Base-by-base conservation (phyloP, 1,140 invertebrate species). In the Venturia canescens region DNA sequence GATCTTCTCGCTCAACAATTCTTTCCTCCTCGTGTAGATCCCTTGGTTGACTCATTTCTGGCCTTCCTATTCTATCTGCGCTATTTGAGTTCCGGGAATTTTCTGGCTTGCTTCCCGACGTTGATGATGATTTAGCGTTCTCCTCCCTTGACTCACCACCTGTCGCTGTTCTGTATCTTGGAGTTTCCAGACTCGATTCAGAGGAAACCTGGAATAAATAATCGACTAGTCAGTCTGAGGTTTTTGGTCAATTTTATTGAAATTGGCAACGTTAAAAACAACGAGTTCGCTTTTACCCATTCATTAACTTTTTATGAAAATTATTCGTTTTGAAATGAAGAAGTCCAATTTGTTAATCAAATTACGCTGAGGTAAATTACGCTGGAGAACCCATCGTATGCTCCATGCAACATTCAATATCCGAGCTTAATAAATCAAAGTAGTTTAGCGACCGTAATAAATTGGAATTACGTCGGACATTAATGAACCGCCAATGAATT, bases 141-240 rank as follows among this genome's bases (percentile, higher is more conserved):
- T 86, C 63, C 67, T 88, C 63, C 67, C 88, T 88, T 1, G 85
- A 86, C 69, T 87, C 84, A 50, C 80, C 85, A 18, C 89, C 88
- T n/a, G 87, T 88, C 18, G 80, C 81, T 26, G 63, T 88, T 80
- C 82, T 87, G 29, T 83, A 85, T 84, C 84, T 88, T 26, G 48
- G 44, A 26, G 34, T 70, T 0, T 26, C 66, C 3, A 67, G n/a
- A 26, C 72, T 69, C 26, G 57, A 67, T 27, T 13, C 26, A 0
- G 72, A 76, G 0, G 44, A 38, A 18, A 53, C 66, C 66, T 69
- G 53, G 2, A 57, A 9, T 31, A 31, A 69, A 18, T 69, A 69
- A 69, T 69, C 7, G 11, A 69, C 5, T 0, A 31, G 31, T 80
- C 70, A 76, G 11, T 80, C 27, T 27, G n/a, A 63, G 1, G n/a